Evolutionary conservation across 1,140 invertebrate genomes (phyloP), one percentile per base, ranked within the genome.

Genomic region (Drosophila littoralis): DNA sequence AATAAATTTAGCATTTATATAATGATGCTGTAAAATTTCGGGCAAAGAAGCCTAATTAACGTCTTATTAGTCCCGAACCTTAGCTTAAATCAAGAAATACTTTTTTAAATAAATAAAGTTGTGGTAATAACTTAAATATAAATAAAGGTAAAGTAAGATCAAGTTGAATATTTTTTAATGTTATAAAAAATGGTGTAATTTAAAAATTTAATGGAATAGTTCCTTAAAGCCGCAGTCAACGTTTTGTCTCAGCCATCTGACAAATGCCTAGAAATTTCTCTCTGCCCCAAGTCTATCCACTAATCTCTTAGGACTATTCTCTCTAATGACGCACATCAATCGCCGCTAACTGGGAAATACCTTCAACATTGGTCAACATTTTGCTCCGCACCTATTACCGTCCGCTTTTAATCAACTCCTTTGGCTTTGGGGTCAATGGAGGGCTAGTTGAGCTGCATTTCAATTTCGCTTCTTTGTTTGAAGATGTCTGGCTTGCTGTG

Each of bases 371-470:
- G n/a, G 35, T 9, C 60, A n/a, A 32, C 33, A 40, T 7, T 12
- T 43, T 13, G 1, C 28, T n/a, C 15, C 15, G 0, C 6, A 15
- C 55, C 45, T 45, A 35, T 22, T 13, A 55, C 6, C 9, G 1
- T 15, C 28, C 28, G 28, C 13, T 45, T 45, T 42, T 42, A 54
- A 64, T 64, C 61, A 64, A 64, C 61, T 28, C 7, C 17, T 12
- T 28, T 13, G 35, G 7, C 12, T 7, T 35, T 22, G 40, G 51
- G 63, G 63, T 66, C 63, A 54, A 43, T 35, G 15, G 13, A 13
- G 10, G 9, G 32, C 22, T 12, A 48, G 42, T 67, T 67, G 43
- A 67, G 22, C 15, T 50, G 67, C 59, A 64, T 70, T 70, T 64
- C 40, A 70, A 54, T 70, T 51, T 69, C 46, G 28, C 22, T 5